These are phyloP conservation scores for Pimpla rufipes DNA, from an alignment of 2,888 invertebrate species.

Conservation along the genomic window DNA sequence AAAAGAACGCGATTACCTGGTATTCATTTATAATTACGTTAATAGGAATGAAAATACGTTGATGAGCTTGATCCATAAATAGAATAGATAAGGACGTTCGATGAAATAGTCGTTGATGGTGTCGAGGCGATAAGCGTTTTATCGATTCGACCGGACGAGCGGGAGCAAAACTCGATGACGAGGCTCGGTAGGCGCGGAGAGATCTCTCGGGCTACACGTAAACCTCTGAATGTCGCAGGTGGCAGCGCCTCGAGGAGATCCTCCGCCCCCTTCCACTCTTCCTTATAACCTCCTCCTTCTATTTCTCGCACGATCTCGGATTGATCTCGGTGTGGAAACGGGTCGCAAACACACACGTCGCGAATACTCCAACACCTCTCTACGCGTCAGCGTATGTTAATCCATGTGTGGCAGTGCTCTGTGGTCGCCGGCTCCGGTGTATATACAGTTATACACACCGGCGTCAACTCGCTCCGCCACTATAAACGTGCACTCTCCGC, in stretches of 20 bases:
- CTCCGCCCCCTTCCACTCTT: conserved; percentile 12
- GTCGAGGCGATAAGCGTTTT: conserved; percentile 10
- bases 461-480: neutral
- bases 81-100: conserved; percentile 4
- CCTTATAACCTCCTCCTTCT: conserved; percentile 4
- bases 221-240: conserved; percentile 69
- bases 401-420: conserved; percentile 19
- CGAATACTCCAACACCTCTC: conserved; percentile 13
- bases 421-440: conserved; percentile 5
- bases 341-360: conserved; percentile 12
- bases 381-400: conserved; percentile 22
- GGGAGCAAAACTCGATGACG: conserved; percentile 42
- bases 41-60: neutral
- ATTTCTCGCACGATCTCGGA: conserved; percentile 43
- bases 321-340: conserved; percentile 30
- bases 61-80: neutral
- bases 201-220: conserved; percentile 43
- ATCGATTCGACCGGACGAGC: conserved; percentile 16
- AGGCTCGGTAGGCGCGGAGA: conserved; percentile 20
- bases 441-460: neutral
- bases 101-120: conserved; percentile 7
- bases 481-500: neutral
- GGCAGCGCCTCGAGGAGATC: conserved; percentile 53
- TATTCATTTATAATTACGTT: neutral
- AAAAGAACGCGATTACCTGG: neutral